Percentiles rank a stretch among this genome's conserved stretches.
These are phyloP conservation scores for Apoderus coryli DNA, from an alignment of 2,888 invertebrate species.

Conservation along the genomic window DNA sequence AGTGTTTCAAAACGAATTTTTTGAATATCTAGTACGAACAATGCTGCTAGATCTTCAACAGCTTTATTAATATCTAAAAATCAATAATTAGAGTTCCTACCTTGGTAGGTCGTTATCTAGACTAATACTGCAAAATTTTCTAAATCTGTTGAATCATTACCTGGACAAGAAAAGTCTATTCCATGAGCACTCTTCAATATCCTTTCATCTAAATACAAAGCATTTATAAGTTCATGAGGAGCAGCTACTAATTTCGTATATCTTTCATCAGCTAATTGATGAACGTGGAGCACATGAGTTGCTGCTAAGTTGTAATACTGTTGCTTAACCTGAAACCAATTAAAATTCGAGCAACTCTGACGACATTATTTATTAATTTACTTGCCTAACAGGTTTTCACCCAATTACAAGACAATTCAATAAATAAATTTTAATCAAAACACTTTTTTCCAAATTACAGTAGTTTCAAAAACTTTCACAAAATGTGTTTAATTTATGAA, in stretches of 20 bases:
- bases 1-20: slow-evolving; percentile 29
- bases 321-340: slow-evolving; percentile 30
- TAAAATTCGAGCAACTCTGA: no score
- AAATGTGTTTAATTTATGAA: no score
- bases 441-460: no score
- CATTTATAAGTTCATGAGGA: slow-evolving; percentile 32
- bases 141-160: no score
- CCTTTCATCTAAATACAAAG: slow-evolving; percentile 35
- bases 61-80: slow-evolving; percentile 38
- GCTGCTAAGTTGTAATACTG: slow-evolving; percentile 34
- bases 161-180: slow-evolving; percentile 23
- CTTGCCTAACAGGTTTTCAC: no score
- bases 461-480: no score
- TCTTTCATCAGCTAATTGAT: slow-evolving; percentile 31
- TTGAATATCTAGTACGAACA: slow-evolving; percentile 31
- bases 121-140: no score
- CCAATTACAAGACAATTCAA: no score
- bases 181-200: slow-evolving; percentile 29
- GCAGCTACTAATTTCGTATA: slow-evolving; percentile 32
- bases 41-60: slow-evolving; percentile 29
- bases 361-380: no score
- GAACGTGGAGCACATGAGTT: slow-evolving; percentile 33
- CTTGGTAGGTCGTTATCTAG: no score
- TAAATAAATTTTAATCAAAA: no score
- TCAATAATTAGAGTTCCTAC: no score